phyloP scores from a whole-genome alignment of 2,113 vertebrate genomes.

The Macquaria ambigua region DNA sequence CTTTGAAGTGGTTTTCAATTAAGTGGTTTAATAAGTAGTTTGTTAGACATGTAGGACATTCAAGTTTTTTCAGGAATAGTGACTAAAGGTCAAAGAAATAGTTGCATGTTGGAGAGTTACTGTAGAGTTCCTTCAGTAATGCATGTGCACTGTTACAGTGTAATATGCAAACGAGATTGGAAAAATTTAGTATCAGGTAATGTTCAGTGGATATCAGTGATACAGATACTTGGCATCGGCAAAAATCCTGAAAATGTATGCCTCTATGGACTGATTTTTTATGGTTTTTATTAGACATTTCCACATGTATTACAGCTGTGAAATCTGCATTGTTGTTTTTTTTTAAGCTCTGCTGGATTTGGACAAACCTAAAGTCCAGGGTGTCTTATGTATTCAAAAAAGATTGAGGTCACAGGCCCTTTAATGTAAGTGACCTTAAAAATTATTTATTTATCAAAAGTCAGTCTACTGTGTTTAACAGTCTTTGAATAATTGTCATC shows the following conservation, averaged over 20 bases:
- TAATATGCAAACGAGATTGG: constrained; percentile 9
- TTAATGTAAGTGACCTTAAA: not conserved
- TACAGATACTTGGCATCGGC: not conserved
- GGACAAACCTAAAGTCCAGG: not conserved
- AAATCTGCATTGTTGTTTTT: not conserved
- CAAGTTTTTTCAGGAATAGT: not conserved
- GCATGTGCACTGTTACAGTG: constrained; percentile 26
- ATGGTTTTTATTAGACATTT: not conserved
- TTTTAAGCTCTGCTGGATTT: not conserved
- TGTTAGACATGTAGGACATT: constrained; percentile 17
- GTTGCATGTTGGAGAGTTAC: constrained; percentile 38
- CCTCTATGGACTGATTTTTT: not conserved
- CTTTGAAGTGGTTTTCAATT: constrained; percentile 32
- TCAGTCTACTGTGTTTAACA: constrained; percentile 7
- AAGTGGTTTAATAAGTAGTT: constrained; percentile 30
- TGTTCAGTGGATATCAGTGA: not conserved
- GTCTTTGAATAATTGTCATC: constrained; percentile 2
- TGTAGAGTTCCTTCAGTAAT: constrained; percentile 13
- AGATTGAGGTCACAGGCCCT: not conserved
- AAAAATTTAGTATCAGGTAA: constrained; percentile 14
- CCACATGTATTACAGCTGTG: not conserved
- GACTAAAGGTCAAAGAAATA: constrained; percentile 11
- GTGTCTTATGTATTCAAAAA: not conserved
- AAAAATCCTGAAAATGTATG: not conserved
- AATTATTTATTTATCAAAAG: not conserved